A percentile compares a stretch with the other conserved stretches of the same genome.
phyloP scores from a whole-genome alignment of 2,888 invertebrate genomes.

The Mesorhabditis spiculigera region DNA sequence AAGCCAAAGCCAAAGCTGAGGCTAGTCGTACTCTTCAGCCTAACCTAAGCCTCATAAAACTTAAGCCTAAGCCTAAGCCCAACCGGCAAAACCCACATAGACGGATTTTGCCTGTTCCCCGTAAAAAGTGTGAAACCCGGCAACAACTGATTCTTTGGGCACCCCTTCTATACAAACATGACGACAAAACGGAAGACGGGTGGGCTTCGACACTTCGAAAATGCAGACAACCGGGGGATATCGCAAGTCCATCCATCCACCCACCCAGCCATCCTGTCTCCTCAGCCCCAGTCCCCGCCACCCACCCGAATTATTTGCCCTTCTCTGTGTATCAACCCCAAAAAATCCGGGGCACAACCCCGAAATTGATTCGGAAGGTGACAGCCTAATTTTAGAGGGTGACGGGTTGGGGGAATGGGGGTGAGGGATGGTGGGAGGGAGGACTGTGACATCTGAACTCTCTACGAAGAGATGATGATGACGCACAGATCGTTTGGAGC shows the following conservation, averaged over 20 bases:
- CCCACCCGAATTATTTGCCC: slow-evolving; percentile 2
- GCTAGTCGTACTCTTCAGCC: no score
- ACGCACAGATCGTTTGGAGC: no score
- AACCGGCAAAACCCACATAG: not conserved
- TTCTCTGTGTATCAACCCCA: not conserved
- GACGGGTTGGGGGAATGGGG: not conserved
- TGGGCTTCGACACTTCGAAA: no score
- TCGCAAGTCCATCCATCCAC: not conserved
- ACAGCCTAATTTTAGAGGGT: not conserved
- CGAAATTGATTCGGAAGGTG: not conserved
- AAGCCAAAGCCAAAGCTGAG: no score
- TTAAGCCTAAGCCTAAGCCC: not conserved
- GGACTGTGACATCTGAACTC: no score
- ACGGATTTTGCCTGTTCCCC: not conserved
- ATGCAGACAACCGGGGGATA: no score
- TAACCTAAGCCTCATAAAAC: not conserved
- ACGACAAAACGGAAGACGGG: no score
- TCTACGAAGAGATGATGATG: no score
- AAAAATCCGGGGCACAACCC: not conserved
- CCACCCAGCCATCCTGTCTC: not conserved
- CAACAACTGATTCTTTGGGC: no score
- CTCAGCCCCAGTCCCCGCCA: not conserved
- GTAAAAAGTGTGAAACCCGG: no score
- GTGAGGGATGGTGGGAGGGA: no score
- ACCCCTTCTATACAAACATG: no score